phyloP scores from a whole-genome alignment of 2,113 vertebrate species.

The Scopus umbretta region DNA sequence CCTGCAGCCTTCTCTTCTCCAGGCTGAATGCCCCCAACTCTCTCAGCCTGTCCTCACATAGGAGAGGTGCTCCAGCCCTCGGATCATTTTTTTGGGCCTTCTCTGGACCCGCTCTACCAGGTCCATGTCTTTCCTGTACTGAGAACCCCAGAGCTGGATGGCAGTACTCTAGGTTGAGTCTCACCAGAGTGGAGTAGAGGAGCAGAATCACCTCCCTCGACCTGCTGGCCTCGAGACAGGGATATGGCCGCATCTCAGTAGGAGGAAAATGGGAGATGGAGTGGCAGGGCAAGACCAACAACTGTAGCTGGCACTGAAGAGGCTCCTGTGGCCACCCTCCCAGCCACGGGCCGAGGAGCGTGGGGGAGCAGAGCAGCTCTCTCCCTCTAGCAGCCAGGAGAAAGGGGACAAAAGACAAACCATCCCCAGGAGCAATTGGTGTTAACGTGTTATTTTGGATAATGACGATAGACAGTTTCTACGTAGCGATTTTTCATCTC shows the following conservation, averaged over 20 bases:
- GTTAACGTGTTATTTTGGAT: not conserved
- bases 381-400: not conserved
- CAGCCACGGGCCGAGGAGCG: rapidly evolving
- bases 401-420: not conserved
- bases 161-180: not conserved
- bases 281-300: not conserved
- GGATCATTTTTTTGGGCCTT: not conserved
- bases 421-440: not conserved
- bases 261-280: not conserved
- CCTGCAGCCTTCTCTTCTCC: too few species aligned
- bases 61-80: not conserved
- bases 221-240: not conserved
- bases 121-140: too few species aligned
- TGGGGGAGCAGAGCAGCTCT: not conserved
- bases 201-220: not conserved
- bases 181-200: not conserved
- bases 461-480: not conserved
- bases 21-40: not conserved
- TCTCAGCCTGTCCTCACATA: too few species aligned
- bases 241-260: not conserved
- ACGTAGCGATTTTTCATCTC: not conserved
- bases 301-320: rapidly evolving
- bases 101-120: not conserved
- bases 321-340: rapidly evolving
- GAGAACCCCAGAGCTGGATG: not conserved